phyloP scores from a whole-genome alignment of 2,113 vertebrate genomes.

The Entosphenus tridentatus region DNA sequence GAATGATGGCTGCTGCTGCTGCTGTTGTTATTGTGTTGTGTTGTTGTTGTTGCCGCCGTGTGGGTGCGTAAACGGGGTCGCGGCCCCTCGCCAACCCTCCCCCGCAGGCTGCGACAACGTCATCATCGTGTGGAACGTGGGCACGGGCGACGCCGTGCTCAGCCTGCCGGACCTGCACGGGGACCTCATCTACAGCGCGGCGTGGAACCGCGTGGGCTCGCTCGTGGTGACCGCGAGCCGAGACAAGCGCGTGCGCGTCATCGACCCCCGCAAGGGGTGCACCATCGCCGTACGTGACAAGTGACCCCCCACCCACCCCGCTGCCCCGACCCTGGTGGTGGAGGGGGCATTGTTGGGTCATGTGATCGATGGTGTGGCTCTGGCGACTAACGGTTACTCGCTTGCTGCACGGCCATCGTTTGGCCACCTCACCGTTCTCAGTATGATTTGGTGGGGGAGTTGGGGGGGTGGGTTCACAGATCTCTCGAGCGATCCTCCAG shows the following conservation, averaged over 20 bases:
- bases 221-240: conserved; percentile 62
- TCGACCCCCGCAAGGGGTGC: conserved; percentile 54
- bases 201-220: conserved; percentile 64
- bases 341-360: no score
- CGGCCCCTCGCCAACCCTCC: background rate
- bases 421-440: no score
- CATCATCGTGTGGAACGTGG: conserved; percentile 75
- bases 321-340: no score
- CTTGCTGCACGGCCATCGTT: no score
- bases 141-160: conserved; percentile 57
- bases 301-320: no score
- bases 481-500: no score
- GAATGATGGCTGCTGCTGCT: no score
- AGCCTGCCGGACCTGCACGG: conserved; percentile 43
- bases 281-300: conserved; percentile 35
- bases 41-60: background rate
- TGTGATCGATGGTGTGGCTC: no score
- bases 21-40: no score
- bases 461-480: no score
- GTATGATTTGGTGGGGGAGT: no score
- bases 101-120: conserved; percentile 59
- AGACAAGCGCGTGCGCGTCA: conserved; percentile 67
- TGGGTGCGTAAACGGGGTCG: background rate
- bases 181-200: conserved; percentile 70
- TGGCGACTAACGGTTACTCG: no score